Evolutionary conservation across 2,888 invertebrate genomes (phyloP).

Genomic region (Prosopocoilus inquinatus): DNA sequence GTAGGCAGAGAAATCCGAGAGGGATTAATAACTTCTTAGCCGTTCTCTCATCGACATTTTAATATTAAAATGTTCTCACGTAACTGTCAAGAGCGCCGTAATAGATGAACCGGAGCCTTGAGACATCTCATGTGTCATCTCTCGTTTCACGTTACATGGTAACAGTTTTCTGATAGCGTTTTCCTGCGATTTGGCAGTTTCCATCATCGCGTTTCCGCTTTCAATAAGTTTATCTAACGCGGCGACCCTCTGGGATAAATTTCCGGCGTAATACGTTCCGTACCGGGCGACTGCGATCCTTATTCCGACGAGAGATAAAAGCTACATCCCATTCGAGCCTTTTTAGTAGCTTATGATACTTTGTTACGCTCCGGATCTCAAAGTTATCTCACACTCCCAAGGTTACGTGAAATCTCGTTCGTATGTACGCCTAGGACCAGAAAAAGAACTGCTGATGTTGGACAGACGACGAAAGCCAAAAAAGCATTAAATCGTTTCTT

Average conservation of each 20-base stretch:
- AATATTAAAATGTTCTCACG: background rate
- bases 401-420: too few species aligned
- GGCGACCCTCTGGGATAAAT: constrained; percentile 34
- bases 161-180: constrained; percentile 36
- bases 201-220: constrained; percentile 39
- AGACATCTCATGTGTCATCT: constrained; percentile 12
- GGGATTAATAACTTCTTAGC: too few species aligned
- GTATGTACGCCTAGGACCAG: too few species aligned
- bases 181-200: constrained; percentile 39
- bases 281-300: constrained; percentile 25
- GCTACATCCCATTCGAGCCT: background rate
- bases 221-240: constrained; percentile 38
- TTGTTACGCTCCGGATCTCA: background rate
- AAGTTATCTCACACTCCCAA: background rate
- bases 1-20: too few species aligned
- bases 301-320: background rate
- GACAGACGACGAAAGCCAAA: too few species aligned
- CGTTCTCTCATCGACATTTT: too few species aligned
- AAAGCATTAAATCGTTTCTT: too few species aligned
- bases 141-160: constrained; percentile 19
- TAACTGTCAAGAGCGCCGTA: background rate
- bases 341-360: background rate
- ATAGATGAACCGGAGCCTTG: constrained; percentile 3
- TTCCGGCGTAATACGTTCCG: constrained; percentile 29
- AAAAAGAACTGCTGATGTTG: too few species aligned